Percentiles rank a stretch among this genome's conserved stretches.
These are phyloP conservation scores for Chondrilla cf. caribensis DNA, from an alignment of 37 sponge, comb jelly and placozoan genomes.

Conservation along the genomic window DNA sequence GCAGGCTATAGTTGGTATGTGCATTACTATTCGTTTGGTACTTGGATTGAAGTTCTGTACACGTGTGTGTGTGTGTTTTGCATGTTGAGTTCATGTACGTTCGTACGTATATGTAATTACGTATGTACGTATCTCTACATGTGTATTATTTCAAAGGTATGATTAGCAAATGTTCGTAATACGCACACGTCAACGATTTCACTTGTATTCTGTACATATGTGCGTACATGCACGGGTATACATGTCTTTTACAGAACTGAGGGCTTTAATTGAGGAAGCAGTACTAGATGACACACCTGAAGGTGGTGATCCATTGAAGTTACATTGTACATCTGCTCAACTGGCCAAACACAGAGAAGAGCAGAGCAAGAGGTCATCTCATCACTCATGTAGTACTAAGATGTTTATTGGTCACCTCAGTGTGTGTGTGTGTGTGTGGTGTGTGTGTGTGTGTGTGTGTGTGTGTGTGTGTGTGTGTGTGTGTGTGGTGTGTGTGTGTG, in stretches of 20 bases:
- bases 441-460: no score
- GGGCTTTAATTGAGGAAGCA: neutral
- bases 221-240: neutral
- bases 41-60: no score
- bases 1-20: neutral
- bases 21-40: no score
- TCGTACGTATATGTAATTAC: neutral
- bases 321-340: neutral
- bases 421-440: neutral
- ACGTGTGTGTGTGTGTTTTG: no score
- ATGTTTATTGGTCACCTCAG: no score
- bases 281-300: neutral
- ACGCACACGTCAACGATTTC: neutral
- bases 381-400: no score
- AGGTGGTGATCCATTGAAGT: neutral
- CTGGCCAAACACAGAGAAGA: neutral
- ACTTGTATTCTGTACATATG: neutral
- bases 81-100: neutral
- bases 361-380: slow-evolving; percentile 6
- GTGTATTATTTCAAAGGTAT: neutral
- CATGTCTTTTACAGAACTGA: neutral
- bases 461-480: no score
- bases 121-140: neutral
- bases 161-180: neutral
- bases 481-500: no score